phyloP scores from a whole-genome alignment of 2,797 vertebrate genomes.

The Apodemus agrarius region DNA sequence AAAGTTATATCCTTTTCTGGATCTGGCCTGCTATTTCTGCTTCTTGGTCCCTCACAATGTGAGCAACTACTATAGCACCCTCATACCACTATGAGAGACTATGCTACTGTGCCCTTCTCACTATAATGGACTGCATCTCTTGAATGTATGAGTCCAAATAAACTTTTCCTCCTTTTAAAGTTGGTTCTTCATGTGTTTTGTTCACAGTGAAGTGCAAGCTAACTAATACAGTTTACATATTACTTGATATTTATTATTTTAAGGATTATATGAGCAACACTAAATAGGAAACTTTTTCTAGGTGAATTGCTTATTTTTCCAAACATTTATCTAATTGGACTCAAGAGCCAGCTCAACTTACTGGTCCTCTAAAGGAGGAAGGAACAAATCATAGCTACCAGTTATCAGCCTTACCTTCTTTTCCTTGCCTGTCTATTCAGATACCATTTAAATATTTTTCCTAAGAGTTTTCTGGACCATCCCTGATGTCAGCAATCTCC shows the following conservation, averaged over 20 bases:
- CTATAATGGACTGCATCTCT: background rate
- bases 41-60: background rate
- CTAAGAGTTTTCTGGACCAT: background rate
- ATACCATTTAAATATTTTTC: background rate
- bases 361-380: background rate
- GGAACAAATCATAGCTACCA: background rate
- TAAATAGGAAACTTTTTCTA: conserved; percentile 20
- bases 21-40: background rate
- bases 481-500: background rate
- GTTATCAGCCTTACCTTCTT: background rate
- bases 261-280: background rate
- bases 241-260: conserved; percentile 8
- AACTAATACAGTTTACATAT: background rate
- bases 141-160: background rate
- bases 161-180: background rate
- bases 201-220: background rate
- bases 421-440: background rate
- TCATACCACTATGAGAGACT: background rate
- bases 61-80: background rate
- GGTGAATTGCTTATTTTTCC: background rate
- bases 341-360: background rate
- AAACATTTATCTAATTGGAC: background rate
- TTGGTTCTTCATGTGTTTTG: background rate
- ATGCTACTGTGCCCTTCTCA: background rate
- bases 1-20: background rate